phyloP scores from a whole-genome alignment of 2,113 vertebrate species.

The Prochilodus magdalenae region DNA sequence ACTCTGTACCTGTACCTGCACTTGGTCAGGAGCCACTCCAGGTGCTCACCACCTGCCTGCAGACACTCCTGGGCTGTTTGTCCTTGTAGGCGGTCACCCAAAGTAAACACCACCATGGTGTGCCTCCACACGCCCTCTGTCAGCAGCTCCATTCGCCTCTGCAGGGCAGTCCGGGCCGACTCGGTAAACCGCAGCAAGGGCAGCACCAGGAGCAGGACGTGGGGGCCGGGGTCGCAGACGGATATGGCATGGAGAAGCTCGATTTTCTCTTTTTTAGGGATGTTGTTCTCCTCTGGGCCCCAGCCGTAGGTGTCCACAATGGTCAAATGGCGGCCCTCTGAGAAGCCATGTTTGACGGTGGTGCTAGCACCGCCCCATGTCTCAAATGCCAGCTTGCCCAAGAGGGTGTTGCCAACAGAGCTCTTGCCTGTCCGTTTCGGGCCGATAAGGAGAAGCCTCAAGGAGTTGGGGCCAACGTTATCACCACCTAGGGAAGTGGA shows the following conservation, averaged over 20 bases:
- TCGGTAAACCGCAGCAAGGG: conserved; percentile 29
- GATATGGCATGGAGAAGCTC: conserved; percentile 16
- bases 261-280: conserved; percentile 42
- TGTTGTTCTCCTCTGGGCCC: conserved; percentile 30
- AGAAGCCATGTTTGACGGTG: conserved; percentile 17
- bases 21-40: conserved; percentile 56
- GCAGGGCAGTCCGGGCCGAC: background rate
- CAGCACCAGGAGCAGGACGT: conserved; percentile 33
- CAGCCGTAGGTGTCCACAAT: conserved; percentile 59
- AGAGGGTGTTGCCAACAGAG: conserved; percentile 58
- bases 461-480: background rate
- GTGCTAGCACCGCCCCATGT: conserved; percentile 53
- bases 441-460: conserved; percentile 52
- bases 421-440: conserved; percentile 61
- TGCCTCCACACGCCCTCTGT: conserved; percentile 62
- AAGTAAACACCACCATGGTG: conserved; percentile 64
- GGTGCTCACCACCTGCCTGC: conserved; percentile 48
- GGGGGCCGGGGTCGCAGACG: conserved; percentile 39
- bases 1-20: conserved; percentile 54
- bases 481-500: background rate
- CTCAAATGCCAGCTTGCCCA: conserved; percentile 54
- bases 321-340: conserved; percentile 13
- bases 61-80: conserved; percentile 56
- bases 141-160: conserved; percentile 60
- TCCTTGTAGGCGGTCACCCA: conserved; percentile 55